These are phyloP conservation scores for Tryphoninae sp. DNA, from an alignment of 2,888 invertebrate species.

Conservation along the genomic window DNA sequence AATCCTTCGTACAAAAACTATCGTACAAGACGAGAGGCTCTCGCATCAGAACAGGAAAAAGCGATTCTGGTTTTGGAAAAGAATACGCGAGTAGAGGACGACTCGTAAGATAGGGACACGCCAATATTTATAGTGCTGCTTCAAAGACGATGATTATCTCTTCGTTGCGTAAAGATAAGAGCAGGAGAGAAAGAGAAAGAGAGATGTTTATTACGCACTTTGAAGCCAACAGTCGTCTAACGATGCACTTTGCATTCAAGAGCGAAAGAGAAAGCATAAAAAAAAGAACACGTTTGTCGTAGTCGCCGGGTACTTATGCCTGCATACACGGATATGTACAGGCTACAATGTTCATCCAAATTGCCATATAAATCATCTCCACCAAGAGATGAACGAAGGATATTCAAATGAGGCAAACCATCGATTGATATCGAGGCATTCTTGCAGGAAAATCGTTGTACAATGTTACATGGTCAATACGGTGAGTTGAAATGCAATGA, in stretches of 20 bases:
- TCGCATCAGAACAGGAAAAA: conserved; percentile 36
- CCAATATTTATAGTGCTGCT: conserved; percentile 73
- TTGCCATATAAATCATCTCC: conserved; percentile 58
- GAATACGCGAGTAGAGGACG: conserved; percentile 58
- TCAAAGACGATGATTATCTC: conserved; percentile 69
- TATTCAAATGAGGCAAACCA: conserved; percentile 64
- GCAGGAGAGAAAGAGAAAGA: conserved; percentile 20
- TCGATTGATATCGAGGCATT: conserved; percentile 59
- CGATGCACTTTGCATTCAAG: not conserved
- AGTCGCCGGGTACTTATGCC: conserved; percentile 39
- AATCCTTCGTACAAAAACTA: conserved; percentile 19
- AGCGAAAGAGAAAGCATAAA: conserved; percentile 27
- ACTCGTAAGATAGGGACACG: conserved; percentile 70
- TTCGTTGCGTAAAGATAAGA: conserved; percentile 38
- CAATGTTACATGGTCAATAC: conserved; percentile 33
- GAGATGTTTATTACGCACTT: conserved; percentile 11
- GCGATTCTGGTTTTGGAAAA: conserved; percentile 67
- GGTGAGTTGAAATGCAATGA: conserved; percentile 21
- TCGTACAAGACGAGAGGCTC: conserved; percentile 13
- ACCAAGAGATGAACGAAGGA: conserved; percentile 44
- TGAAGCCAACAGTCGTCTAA: not conserved
- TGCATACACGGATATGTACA: conserved; percentile 9
- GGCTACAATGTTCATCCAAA: conserved; percentile 50
- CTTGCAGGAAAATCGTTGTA: conserved; percentile 51
- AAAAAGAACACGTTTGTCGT: conserved; percentile 54